A percentile compares a stretch with the other conserved stretches of the same genome.
These are phyloP conservation scores for Nasonia giraulti DNA, from an alignment of 1,140 invertebrate genomes.

Conservation along the genomic window DNA sequence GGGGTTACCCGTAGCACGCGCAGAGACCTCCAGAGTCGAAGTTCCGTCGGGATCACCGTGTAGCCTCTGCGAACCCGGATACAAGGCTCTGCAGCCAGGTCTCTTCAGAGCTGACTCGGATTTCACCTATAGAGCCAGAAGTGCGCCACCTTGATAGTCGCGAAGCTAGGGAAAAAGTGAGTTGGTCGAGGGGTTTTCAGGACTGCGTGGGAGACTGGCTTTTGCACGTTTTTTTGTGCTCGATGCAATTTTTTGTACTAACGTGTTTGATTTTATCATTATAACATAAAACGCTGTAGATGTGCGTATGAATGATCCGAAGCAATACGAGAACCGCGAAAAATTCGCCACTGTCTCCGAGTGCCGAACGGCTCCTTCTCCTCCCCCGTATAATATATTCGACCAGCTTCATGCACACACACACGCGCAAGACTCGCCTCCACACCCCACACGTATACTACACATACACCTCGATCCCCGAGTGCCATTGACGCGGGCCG, in stretches of 20 bases:
- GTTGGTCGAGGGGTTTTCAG: neutral
- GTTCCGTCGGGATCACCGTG: neutral
- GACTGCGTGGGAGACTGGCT: constrained; percentile 5
- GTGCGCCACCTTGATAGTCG: neutral
- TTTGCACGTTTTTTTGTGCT: neutral
- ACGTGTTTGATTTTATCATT: no score
- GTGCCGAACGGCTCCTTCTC: neutral
- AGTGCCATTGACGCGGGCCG: constrained; percentile 34
- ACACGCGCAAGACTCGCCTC: neutral
- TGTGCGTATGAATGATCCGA: neutral
- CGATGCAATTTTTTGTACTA: neutral
- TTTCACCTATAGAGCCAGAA: constrained; percentile 15
- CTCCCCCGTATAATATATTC: no score
- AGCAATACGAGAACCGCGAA: neutral
- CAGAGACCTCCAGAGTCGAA: constrained; percentile 28
- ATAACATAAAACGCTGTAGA: no score
- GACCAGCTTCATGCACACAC: no score
- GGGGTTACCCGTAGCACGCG: neutral
- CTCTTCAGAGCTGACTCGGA: constrained; percentile 40
- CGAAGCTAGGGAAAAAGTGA: neutral
- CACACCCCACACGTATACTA: neutral
- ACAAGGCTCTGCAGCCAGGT: neutral
- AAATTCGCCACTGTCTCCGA: neutral
- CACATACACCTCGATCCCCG: neutral
- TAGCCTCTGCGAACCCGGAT: constrained; percentile 29